Evolutionary conservation across 2,888 invertebrate genomes (phyloP).

Genomic region (Xylocampa areola): DNA sequence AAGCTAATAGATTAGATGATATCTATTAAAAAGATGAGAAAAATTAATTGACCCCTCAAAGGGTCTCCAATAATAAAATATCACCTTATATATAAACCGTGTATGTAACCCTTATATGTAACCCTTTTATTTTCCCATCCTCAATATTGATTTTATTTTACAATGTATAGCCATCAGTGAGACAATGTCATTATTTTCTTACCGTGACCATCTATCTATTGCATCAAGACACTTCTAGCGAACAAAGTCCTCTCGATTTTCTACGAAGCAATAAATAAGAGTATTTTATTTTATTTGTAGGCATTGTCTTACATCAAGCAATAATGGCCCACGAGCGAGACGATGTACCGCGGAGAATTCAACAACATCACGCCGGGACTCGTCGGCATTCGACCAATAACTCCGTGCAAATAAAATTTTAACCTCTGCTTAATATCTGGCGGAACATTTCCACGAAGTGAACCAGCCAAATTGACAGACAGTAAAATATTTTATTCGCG

Average conservation of each 20-base stretch:
- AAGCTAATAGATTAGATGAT: too few species aligned
- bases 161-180: conserved; percentile 17
- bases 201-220: conserved; percentile 51
- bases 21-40: too few species aligned
- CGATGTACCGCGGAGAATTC: conserved; percentile 75
- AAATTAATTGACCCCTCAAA: too few species aligned
- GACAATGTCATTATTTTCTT: conserved; percentile 49
- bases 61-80: too few species aligned
- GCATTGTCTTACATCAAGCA: conserved; percentile 82
- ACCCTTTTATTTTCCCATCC: background rate
- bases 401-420: conserved; percentile 86
- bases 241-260: conserved; percentile 59
- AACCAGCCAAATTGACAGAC: conserved; percentile 87
- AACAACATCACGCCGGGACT: conserved; percentile 74
- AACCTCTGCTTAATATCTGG: conserved; percentile 88
- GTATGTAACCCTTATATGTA: too few species aligned
- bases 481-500: conserved; percentile 88
- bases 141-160: conserved; percentile 16
- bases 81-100: too few species aligned
- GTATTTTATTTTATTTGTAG: conserved; percentile 80
- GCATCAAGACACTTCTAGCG: conserved; percentile 56
- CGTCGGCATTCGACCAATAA: conserved; percentile 77
- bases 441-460: conserved; percentile 76
- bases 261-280: conserved; percentile 77
- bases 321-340: conserved; percentile 77